phyloP scores from a whole-genome alignment of 2,113 vertebrate genomes.

The Gallinago media region DNA sequence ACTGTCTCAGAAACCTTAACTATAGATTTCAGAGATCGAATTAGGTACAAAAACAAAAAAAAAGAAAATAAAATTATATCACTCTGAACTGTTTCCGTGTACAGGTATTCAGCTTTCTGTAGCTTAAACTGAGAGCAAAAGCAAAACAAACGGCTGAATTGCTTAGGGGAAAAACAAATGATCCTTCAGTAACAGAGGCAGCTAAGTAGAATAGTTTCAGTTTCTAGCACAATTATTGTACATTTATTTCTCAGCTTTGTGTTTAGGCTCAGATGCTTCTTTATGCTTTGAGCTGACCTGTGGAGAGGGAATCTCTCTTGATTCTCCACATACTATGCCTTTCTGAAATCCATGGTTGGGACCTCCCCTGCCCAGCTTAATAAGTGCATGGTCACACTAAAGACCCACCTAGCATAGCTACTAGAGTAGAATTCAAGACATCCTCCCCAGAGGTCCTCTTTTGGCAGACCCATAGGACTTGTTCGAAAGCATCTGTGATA shows the following conservation, averaged over 20 bases:
- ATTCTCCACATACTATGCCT: not conserved
- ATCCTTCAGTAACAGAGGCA: not conserved
- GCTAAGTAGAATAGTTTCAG: not conserved
- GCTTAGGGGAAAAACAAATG: not conserved
- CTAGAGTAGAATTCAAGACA: not conserved
- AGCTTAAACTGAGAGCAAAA: not conserved
- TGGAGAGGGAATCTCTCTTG: not conserved
- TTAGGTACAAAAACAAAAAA: not conserved
- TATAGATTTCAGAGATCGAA: not conserved
- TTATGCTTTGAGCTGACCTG: not conserved
- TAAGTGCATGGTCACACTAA: accelerated
- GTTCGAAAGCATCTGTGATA: not conserved
- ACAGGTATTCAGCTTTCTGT: not conserved
- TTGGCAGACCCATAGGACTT: not conserved
- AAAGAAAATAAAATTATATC: not conserved
- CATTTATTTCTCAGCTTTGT: not conserved
- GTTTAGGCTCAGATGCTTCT: not conserved
- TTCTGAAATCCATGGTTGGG: not conserved
- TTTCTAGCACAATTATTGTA: not conserved
- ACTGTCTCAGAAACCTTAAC: not conserved
- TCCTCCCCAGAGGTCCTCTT: not conserved
- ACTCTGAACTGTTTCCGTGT: not conserved
- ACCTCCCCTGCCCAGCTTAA: not conserved
- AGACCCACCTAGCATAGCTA: not conserved
- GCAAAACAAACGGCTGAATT: not conserved